Conservation (phyloP, 2,888 invertebrate species). For the Aspidiotus rigidus region DNA sequence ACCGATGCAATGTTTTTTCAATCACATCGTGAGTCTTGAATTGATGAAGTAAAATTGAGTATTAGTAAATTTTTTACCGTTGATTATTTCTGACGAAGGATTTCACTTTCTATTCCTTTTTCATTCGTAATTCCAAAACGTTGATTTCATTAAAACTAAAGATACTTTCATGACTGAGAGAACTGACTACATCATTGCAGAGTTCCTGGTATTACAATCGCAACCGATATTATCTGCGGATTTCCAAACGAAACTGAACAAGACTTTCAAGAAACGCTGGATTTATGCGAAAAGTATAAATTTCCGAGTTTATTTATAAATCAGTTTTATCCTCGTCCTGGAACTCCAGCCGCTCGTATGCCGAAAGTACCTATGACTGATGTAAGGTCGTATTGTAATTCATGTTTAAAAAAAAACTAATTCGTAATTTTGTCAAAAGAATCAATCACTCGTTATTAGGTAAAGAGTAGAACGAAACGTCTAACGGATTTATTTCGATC, state of each 20-base stretch:
- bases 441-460: constrained; percentile 42
- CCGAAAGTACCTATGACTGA: constrained; percentile 70
- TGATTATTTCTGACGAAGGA: too few relatives aligned
- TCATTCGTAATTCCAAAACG: too few relatives aligned
- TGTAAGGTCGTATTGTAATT: constrained; percentile 45
- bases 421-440: too few relatives aligned
- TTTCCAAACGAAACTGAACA: constrained; percentile 90
- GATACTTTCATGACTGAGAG: not conserved
- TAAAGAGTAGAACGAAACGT: constrained; percentile 78
- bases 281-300: constrained; percentile 70
- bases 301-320: constrained; percentile 96
- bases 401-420: not conserved
- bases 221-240: constrained; percentile 96
- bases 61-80: too few relatives aligned
- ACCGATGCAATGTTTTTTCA: too few relatives aligned
- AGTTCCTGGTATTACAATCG: constrained; percentile 83
- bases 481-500: constrained; percentile 82
- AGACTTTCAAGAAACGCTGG: constrained; percentile 82
- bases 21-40: too few relatives aligned
- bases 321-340: constrained; percentile 93
- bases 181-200: constrained; percentile 44
- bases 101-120: too few relatives aligned
- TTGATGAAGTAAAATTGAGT: too few relatives aligned
- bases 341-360: constrained; percentile 92
- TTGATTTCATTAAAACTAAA: too few relatives aligned